These are phyloP conservation scores for Drosophila nigrodunni DNA, from an alignment of 1,140 invertebrate species.

Conservation along the genomic window DNA sequence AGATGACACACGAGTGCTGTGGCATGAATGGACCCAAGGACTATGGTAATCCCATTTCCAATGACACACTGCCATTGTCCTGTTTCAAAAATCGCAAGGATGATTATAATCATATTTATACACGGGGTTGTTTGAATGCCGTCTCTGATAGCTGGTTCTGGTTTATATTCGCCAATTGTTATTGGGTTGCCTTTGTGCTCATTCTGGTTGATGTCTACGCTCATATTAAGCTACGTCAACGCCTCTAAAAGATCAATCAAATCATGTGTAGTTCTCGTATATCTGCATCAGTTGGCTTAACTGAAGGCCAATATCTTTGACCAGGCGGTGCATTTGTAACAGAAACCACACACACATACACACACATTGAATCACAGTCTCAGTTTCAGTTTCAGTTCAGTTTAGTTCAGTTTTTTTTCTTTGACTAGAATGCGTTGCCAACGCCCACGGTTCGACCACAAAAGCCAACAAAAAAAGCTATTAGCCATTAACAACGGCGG, in stretches of 20 bases:
- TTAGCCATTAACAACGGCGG: constrained; percentile 73
- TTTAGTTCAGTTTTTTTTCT: not conserved
- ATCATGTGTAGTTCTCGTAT: not conserved
- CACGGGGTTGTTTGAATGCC: constrained; percentile 19
- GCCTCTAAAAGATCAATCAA: not conserved
- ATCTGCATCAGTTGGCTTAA: constrained; percentile 1
- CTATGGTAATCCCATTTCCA: not conserved
- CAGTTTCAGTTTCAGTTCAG: not conserved
- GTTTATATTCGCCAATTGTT: constrained; percentile 39
- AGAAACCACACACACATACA: constrained; percentile 16
- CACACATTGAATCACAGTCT: constrained; percentile 3
- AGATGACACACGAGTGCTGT: constrained; percentile 20
- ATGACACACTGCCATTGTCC: constrained; percentile 10
- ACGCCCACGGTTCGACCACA: constrained; percentile 47
- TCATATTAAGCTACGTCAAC: constrained; percentile 25
- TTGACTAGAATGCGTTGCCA: constrained; percentile 38
- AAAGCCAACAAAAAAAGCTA: constrained; percentile 59
- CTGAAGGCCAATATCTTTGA: not conserved
- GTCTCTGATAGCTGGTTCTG: constrained; percentile 32
- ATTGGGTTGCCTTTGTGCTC: constrained; percentile 28
- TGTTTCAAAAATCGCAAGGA: not conserved
- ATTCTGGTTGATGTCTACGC: not conserved
- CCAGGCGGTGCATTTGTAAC: constrained; percentile 7
- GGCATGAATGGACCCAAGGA: constrained; percentile 33
- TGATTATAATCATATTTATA: not conserved